Evolutionary conservation across 2,113 vertebrate genomes (phyloP).

Genomic region (Nestor notabilis): DNA sequence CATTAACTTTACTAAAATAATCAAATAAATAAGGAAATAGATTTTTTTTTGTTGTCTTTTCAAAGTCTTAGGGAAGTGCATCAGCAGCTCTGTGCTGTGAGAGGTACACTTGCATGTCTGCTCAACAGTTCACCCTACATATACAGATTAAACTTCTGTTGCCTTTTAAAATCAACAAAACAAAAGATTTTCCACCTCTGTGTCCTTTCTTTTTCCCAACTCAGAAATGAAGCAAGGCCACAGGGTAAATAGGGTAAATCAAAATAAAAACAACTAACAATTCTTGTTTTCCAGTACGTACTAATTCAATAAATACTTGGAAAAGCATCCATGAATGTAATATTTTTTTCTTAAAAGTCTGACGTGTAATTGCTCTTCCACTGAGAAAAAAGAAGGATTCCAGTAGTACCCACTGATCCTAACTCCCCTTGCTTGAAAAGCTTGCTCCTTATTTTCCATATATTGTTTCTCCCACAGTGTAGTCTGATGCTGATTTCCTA

Average conservation of each 20-base stretch:
- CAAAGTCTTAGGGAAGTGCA: not conserved
- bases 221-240: not conserved
- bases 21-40: not conserved
- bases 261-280: not conserved
- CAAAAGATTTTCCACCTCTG: not conserved
- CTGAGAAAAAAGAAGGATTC: not conserved
- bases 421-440: not conserved
- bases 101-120: fast-evolving
- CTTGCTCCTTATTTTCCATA: not conserved
- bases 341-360: not conserved
- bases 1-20: not conserved
- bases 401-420: not conserved
- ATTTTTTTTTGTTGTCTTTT: not conserved
- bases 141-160: not conserved
- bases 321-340: fast-evolving
- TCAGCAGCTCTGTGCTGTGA: not conserved
- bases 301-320: not conserved
- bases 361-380: not conserved
- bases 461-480: fast-evolving
- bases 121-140: not conserved
- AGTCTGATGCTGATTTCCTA: not conserved
- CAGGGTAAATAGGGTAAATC: not conserved
- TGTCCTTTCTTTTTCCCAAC: not conserved
- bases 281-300: not conserved
- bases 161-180: not conserved